Base-by-base conservation (phyloP, 2,797 vertebrate genomes). In the Apogon talboti region DNA sequence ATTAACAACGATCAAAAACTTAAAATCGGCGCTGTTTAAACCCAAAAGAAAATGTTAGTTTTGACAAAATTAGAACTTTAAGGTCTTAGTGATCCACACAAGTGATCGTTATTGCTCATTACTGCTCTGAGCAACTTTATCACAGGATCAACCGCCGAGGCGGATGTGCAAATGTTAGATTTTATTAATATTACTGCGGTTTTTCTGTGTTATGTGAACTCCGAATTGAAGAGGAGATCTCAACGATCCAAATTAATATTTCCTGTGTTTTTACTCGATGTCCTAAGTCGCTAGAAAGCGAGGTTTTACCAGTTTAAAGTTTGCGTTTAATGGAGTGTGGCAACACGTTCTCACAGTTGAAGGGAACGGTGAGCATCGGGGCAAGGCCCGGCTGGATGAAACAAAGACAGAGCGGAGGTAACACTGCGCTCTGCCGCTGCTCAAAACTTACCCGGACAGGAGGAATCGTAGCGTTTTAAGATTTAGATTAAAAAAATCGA, bases 331-430 rank as follows among this genome's bases (percentile, higher is more conserved):
- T 61, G 48, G 72, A 83, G 74, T 89, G 81, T 63, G 67, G 85
- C 50, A 6, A 6, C 65, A 75, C 64, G 70, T 62, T 81, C 38
- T 47, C 43, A 45, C 42, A 48, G 21, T 57, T 48, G 11, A 33
- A 8, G 33, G 18, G 70, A 58, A 46, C 72, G 48, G 53, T 5
- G 2, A 47, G 52, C 62, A 56, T 44, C 66, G 54, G 78, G 83
- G 79, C 71, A 76, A 89, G 90, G 90, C 90, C 91, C 80, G 84
- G 78, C 76, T 79, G 69, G 65, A 48, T 81, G 87, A 87, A 76
- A 94, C 93, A 94, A 94, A 94, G 92, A 77, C 89, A 11, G 87
- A 76, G 61, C 68, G 70, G 74, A 71, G 81, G 78, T 66, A 61
- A 66, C 71, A 68, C 75, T 54, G 75, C 53, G 47, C 75, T 19